Evolutionary conservation across 1,140 invertebrate genomes (phyloP), one percentile per base, ranked within the genome.

Genomic region (Eumeta japonica): DNA sequence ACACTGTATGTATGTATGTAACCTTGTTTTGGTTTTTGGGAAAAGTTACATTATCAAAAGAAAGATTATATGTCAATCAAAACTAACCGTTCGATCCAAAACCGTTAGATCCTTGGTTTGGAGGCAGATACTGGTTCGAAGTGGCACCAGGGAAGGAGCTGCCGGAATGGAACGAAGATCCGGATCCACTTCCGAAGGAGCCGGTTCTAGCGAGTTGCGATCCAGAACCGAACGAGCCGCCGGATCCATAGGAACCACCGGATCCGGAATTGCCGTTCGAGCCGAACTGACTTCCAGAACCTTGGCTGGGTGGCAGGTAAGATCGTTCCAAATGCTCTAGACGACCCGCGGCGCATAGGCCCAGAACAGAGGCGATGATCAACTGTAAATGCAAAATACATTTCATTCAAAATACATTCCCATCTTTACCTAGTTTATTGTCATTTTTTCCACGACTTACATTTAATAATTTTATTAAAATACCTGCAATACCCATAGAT

Each of bases 81-180:
- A n/a, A n/a, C n/a, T n/a, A n/a, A n/a, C n/a, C n/a, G n/a, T n/a
- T n/a, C n/a, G n/a, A n/a, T n/a, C n/a, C n/a, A n/a, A n/a, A n/a
- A 12, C 47, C 50, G 33, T 63, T 58, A 20, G 58, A 33, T 36
- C 48, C 55, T 7, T 61, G 61, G 29, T 63, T 38, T 37, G 68
- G 68, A 16, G 68, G 65, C 18, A 73, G 45, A 41, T 73, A 73
- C 35, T 68, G 58, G 46, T 65, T 70, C 16, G 52, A 60, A 9
- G 52, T 57, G 10, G 58, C 61, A 35, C 43, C 53, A 33, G 27
- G 11, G 1, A 39, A 35, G 16, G 20, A 19, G n/a, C 36, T 28
- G 7, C 37, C 32, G 15, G 37, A 28, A n/a, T 35, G 31, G 31
- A 29, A 31, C 4, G 31, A 29, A 20, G 36, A 39, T 10, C 35